These are phyloP conservation scores for Muscicapa comitata DNA, from an alignment of 2,797 vertebrate species.

Conservation along the genomic window DNA sequence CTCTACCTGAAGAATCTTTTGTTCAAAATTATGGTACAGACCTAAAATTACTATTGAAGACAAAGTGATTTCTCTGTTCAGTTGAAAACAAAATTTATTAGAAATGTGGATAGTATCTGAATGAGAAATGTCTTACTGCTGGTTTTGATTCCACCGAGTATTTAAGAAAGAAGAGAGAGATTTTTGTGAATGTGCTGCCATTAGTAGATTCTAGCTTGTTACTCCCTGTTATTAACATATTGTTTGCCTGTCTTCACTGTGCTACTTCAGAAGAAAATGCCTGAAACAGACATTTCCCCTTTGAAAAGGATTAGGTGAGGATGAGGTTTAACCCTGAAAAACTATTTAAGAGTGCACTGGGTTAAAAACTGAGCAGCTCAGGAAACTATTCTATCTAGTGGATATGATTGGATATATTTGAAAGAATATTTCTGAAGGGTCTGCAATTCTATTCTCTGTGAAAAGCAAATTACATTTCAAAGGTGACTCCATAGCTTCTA, in stretches of 20 bases:
- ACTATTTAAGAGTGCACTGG: rapidly evolving
- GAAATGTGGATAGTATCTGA: not conserved
- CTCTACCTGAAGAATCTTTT: not conserved
- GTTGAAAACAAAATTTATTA: not conserved
- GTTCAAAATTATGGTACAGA: not conserved
- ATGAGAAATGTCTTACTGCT: not conserved
- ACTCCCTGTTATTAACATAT: not conserved
- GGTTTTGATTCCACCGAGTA: not conserved
- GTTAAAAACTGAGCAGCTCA: not conserved
- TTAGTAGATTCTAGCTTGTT: not conserved
- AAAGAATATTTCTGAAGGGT: not conserved
- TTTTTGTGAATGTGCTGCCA: not conserved
- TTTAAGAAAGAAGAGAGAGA: not conserved
- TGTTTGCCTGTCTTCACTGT: not conserved
- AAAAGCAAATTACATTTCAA: not conserved
- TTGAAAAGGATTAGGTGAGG: not conserved
- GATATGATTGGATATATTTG: not conserved
- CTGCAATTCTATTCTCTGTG: not conserved
- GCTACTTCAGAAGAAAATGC: not conserved
- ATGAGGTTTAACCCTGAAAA: not conserved
- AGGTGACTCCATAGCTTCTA: not conserved
- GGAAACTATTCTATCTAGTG: not conserved
- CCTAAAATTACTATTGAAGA: not conserved
- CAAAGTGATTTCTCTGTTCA: not conserved
- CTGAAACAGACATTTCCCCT: not conserved